Evolutionary conservation across 2,888 invertebrate species (phyloP), one percentile per base, ranked within the genome.

Genomic region (Cephus spinipes): DNA sequence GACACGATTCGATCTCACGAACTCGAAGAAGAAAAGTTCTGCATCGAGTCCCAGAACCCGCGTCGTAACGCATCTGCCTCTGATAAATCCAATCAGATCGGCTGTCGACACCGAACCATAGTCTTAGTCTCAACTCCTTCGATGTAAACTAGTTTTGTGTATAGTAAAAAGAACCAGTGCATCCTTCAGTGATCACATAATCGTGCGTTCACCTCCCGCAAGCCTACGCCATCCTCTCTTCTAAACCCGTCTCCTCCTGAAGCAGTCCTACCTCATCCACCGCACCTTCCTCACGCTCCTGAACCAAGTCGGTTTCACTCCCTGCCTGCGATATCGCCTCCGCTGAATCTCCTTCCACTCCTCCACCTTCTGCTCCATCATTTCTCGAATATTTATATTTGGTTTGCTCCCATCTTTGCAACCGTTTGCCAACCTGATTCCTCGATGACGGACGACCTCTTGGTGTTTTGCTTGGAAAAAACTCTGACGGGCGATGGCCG

Each of bases 151-250:
- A 89, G 89, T 89, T 88, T 88, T 84, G 83, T 81, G 84, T 80
- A 74, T 71, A 79, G 82, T 79, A 79, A 81, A 84, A 85, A 81
- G 83, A 84, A 83, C 79, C 74, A 81, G 86, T 85, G 86, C 88
- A 88, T 89, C 88, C 88, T 89, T 84, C 85, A 87, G 86, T 89
- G 89, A 89, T 89, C 89, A 88, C 89, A 89, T 89, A 89, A 89
- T 89, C 89, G 89, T 89, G 86, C 89, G 85, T 89, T 89, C 88
- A 89, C 89, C 89, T 86, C 86, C 78, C 36, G 79, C 82, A 80
- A 83, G 83, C 82, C 84, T 85, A 81, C 81, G 81, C 85, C 79
- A 81, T 85, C 82, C 82, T 85, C 81, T 78, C 75, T 23, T 40
- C 31, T 35, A 81, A 80, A 73, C 82, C 82, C 82, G 77, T 82